Conservation (phyloP, 2,797 vertebrate species). For the Spinus olivaceus region DNA sequence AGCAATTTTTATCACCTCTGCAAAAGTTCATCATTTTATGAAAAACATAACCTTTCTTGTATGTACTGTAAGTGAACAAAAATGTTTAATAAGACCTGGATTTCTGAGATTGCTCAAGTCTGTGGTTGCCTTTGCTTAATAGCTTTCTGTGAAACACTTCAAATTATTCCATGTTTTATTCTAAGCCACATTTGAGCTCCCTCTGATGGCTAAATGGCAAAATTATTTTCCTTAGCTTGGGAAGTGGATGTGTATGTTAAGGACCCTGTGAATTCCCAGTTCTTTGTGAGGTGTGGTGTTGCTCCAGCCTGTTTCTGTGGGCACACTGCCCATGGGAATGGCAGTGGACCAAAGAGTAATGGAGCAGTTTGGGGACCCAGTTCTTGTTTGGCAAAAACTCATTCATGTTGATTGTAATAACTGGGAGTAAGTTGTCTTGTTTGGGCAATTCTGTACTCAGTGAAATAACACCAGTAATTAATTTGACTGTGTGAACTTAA, state of each 20-base stretch:
- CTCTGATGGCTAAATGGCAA: slow-evolving; percentile 40
- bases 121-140: not conserved
- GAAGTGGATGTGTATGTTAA: fast-evolving
- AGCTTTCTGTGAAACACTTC: not conserved
- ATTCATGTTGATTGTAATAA: not conserved
- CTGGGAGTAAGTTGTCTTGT: not conserved
- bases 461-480: not conserved
- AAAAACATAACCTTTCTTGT: not conserved
- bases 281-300: not conserved
- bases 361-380: not conserved
- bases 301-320: not conserved
- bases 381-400: not conserved
- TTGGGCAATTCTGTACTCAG: fast-evolving
- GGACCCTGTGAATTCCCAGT: not conserved
- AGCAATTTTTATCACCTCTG: not conserved
- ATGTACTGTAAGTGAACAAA: not conserved
- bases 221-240: not conserved
- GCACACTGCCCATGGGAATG: fast-evolving
- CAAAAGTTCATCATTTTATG: not conserved
- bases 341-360: not conserved
- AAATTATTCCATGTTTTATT: not conserved
- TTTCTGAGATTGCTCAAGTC: not conserved
- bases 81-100: not conserved
- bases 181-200: slow-evolving; percentile 20
- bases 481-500: not conserved